These are phyloP conservation scores for Acrobasis suavella DNA, from an alignment of 2,888 invertebrate species.

Conservation along the genomic window DNA sequence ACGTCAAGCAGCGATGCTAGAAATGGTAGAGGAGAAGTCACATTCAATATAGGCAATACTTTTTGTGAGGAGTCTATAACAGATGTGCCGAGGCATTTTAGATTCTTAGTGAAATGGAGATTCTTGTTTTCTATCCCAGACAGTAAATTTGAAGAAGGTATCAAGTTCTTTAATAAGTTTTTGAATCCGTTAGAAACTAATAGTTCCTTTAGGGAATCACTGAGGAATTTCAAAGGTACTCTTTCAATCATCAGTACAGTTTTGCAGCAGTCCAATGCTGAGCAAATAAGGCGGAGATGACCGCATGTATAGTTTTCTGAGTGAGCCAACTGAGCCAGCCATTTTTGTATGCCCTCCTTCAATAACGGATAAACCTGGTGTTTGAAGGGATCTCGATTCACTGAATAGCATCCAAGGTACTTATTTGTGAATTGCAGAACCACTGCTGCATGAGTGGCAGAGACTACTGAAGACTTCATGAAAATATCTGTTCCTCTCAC, in stretches of 20 bases:
- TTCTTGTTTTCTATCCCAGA: slow-evolving; percentile 62
- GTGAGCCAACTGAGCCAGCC: slow-evolving; percentile 68
- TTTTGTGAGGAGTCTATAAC: slow-evolving; percentile 61
- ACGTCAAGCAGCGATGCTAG: slow-evolving; percentile 65
- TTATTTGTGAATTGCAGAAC: slow-evolving; percentile 73
- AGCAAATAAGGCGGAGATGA: slow-evolving; percentile 64
- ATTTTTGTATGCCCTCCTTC: slow-evolving; percentile 72
- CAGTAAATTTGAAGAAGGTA: slow-evolving; percentile 66
- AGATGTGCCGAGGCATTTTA: slow-evolving; percentile 58
- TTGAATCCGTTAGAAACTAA: slow-evolving; percentile 72
- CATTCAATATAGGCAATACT: slow-evolving; percentile 63
- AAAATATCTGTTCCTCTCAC: slow-evolving; percentile 79
- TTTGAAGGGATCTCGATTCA: slow-evolving; percentile 52
- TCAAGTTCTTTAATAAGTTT: slow-evolving; percentile 61
- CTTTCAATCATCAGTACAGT: slow-evolving; percentile 56
- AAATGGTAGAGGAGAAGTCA: slow-evolving; percentile 65
- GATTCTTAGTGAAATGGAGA: slow-evolving; percentile 59
- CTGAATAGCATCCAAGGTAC: slow-evolving; percentile 47
- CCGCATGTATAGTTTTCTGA: slow-evolving; percentile 69
- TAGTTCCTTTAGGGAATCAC: slow-evolving; percentile 55
- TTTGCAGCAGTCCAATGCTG: slow-evolving; percentile 65
- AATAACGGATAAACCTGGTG: slow-evolving; percentile 64
- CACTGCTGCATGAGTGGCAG: slow-evolving; percentile 83
- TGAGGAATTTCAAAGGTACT: slow-evolving; percentile 54
- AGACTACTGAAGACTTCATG: slow-evolving; percentile 68